phyloP scores from a whole-genome alignment of 2,888 invertebrate genomes.

The Choreutis nemorana region DNA sequence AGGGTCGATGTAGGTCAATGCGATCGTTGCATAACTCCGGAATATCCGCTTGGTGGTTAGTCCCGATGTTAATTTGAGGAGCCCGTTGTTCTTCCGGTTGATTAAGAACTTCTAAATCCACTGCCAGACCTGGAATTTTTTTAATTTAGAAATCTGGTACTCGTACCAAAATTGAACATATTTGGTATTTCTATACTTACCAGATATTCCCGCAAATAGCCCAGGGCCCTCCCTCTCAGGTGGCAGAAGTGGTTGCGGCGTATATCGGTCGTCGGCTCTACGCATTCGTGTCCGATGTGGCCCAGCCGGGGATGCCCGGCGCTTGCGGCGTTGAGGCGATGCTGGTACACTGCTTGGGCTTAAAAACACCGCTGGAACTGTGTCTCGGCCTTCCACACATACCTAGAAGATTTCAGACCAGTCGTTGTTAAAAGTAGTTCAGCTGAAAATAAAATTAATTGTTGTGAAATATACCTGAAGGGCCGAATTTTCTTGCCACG shows the following conservation, averaged over 20 bases:
- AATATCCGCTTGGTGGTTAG: conserved; percentile 85
- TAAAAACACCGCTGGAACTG: conserved; percentile 78
- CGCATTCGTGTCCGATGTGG: conserved; percentile 57
- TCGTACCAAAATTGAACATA: background rate
- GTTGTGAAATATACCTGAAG: conserved; percentile 33
- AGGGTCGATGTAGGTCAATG: conserved; percentile 60
- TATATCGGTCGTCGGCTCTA: conserved; percentile 70
- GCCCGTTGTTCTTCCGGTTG: conserved; percentile 51
- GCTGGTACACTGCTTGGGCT: conserved; percentile 77
- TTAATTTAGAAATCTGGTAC: background rate
- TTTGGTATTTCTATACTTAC: conserved; percentile 17
- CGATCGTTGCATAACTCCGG: conserved; percentile 65
- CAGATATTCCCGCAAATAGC: conserved; percentile 70
- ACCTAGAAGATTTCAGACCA: conserved; percentile 24
- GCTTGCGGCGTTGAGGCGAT: conserved; percentile 70
- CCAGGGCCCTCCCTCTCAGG: conserved; percentile 91
- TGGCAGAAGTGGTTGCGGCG: conserved; percentile 93
- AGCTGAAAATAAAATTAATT: background rate
- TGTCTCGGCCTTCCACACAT: conserved; percentile 69
- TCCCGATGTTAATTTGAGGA: conserved; percentile 88
- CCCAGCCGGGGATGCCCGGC: conserved; percentile 72
- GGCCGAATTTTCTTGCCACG: conserved; percentile 46
- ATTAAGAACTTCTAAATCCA: conserved; percentile 34
- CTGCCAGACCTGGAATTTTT: conserved; percentile 20
- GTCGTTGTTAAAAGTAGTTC: background rate